These are phyloP conservation scores for Coenobita brevimanus DNA, from an alignment of 1,140 invertebrate species.

Conservation along the genomic window DNA sequence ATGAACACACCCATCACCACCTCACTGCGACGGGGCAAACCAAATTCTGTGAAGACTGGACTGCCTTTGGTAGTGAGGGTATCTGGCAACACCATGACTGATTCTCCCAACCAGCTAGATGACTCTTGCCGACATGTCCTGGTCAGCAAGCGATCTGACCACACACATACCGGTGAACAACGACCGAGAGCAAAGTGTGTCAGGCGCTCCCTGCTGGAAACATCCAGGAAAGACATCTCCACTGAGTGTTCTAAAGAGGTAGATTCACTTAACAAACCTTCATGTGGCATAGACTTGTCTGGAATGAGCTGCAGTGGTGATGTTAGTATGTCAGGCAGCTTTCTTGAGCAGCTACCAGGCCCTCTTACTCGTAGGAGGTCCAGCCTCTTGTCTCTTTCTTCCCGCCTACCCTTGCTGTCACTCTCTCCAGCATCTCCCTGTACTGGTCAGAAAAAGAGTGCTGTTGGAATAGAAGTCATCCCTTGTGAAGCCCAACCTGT, in stretches of 20 bases:
- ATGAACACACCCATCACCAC: slow-evolving; percentile 54
- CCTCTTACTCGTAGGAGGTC: slow-evolving; percentile 54
- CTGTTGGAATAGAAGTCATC: too few species aligned
- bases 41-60: slow-evolving; percentile 67
- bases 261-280: too few species aligned
- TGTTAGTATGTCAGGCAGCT: slow-evolving; percentile 40
- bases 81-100: not conserved
- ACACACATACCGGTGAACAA: not conserved
- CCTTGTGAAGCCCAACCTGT: too few species aligned
- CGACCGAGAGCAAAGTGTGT: not conserved
- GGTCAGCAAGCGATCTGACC: slow-evolving; percentile 8
- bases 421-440: not conserved
- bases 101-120: not conserved
- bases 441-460: not conserved
- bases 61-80: slow-evolving; percentile 59
- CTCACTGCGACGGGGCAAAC: slow-evolving; percentile 58
- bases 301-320: not conserved
- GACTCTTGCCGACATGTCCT: slow-evolving; percentile 22
- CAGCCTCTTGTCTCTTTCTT: slow-evolving; percentile 12
- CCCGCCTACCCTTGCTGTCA: slow-evolving; percentile 4
- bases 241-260: too few species aligned
- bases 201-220: not conserved
- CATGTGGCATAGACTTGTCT: too few species aligned
- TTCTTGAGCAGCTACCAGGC: slow-evolving; percentile 46
- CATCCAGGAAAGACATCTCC: not conserved